A percentile compares a stretch with the other conserved stretches of the same genome.
phyloP scores from a whole-genome alignment of 1,140 invertebrate species.

The Lepidurus arcticus region DNA sequence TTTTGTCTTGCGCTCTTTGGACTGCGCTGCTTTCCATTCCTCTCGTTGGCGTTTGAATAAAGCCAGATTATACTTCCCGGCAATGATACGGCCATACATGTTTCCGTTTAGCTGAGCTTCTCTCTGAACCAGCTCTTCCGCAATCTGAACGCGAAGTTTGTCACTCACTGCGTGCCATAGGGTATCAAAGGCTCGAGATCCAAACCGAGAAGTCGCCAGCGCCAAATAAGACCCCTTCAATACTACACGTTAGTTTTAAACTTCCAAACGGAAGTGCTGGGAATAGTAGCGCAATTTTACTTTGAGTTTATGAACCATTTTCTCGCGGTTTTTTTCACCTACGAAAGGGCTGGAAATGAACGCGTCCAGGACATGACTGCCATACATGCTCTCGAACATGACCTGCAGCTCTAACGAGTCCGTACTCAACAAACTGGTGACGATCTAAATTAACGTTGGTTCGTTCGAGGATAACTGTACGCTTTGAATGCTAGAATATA shows the following conservation, averaged over 20 bases:
- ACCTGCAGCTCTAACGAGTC: constrained; percentile 53
- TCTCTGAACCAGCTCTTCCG: constrained; percentile 62
- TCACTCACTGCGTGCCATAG: constrained; percentile 59
- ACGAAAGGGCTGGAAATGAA: constrained; percentile 66
- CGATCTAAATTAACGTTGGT: constrained; percentile 40
- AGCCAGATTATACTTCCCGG: constrained; percentile 59
- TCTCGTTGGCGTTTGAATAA: constrained; percentile 60
- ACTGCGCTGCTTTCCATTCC: constrained; percentile 60
- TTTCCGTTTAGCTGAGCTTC: constrained; percentile 60
- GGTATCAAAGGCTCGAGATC: constrained; percentile 69
- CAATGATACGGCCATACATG: constrained; percentile 60
- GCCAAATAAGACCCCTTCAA: constrained; percentile 59
- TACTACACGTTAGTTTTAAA: constrained; percentile 16
- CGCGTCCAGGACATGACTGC: constrained; percentile 71
- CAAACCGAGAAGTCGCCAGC: constrained; percentile 65
- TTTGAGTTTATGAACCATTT: constrained; percentile 60
- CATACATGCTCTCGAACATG: constrained; percentile 67
- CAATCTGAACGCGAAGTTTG: constrained; percentile 59
- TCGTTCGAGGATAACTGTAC: not conserved
- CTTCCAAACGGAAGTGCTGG: not conserved
- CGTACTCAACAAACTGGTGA: constrained; percentile 59
- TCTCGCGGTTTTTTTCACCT: constrained; percentile 71
- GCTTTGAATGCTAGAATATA: constrained; percentile 39
- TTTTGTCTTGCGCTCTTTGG: constrained; percentile 51
- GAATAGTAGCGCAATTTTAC: constrained; percentile 42